phyloP scores from a whole-genome alignment of 2,113 vertebrate species.

The Coturnix japonica region DNA sequence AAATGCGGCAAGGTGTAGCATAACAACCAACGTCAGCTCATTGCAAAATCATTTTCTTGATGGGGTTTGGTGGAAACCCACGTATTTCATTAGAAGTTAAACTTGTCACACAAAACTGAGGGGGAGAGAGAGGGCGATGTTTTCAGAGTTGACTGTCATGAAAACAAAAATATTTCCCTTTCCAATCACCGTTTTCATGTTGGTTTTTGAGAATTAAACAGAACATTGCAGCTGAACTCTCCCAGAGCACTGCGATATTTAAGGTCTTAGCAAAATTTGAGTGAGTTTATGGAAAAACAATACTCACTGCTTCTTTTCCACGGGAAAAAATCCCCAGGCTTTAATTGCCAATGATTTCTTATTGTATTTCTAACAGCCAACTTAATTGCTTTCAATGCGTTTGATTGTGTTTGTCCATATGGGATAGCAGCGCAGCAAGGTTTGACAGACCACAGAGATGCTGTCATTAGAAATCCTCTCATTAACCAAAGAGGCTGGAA shows the following conservation, averaged over 20 bases:
- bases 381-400: neutral
- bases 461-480: neutral
- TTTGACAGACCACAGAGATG: neutral
- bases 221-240: neutral
- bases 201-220: neutral
- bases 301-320: neutral
- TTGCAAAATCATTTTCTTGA: conserved; percentile 5
- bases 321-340: neutral
- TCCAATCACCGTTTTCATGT: neutral
- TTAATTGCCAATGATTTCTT: neutral
- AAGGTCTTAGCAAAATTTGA: neutral
- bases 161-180: neutral
- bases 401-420: neutral
- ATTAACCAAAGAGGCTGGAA: neutral
- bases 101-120: neutral
- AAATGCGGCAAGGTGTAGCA: conserved; percentile 8
- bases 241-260: neutral
- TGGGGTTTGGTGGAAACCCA: neutral
- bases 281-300: neutral
- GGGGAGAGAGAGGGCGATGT: neutral
- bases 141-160: neutral
- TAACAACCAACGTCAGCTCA: neutral
- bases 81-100: neutral
- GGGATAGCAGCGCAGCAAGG: neutral
- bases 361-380: neutral